Base-by-base conservation (phyloP, 1,140 invertebrate species). In the Odontomachus brunneus region DNA sequence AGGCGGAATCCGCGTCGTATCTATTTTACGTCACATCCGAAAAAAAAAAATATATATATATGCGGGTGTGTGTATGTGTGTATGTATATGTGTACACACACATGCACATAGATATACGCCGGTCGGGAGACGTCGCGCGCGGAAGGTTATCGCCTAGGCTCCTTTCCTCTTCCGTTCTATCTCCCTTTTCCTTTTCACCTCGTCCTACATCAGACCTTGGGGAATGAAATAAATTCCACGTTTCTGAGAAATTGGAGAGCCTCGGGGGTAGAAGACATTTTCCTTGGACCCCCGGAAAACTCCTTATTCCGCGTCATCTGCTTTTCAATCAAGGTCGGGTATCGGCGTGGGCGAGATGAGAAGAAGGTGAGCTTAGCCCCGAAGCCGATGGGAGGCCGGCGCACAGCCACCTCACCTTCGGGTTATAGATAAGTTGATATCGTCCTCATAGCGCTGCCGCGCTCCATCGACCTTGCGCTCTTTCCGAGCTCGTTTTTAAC, bases 281-380 rank as follows among this genome's bases (percentile, higher is more conserved):
- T 88, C 87, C 74, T 69, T 86, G 87, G 88, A 75, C 83, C 83
- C n/a, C 65, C 57, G 49, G 84, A 73, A 89, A 89, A 89, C 87
- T 89, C 88, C 84, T 89, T 89, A 89, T 89, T 89, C 88, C 87
- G 81, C 88, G 88, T 89, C 88, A 89, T 89, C 88, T 89, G 87
- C 84, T 89, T 89, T 89, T 89, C 88, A 89, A 89, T 89, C 88
- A 89, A 88, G 88, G 87, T 86, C 84, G 84, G 72, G 71, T 88
- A 89, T 88, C 88, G 88, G 82, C 57, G 82, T 51, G 49, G 38
- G 59, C 62, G 73, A 86, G 87, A 89, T 74, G 84, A 89, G 84
- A 74, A 57, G 75, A 69, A 83, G 86, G 76, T 78, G 67, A 84
- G 65, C 82, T 66, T 19, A 51, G 51, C 67, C 72, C 38, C 53